Evolutionary conservation across 2,888 invertebrate species (phyloP), one percentile per base, ranked within the genome.

Genomic region (Unio delphinus): DNA sequence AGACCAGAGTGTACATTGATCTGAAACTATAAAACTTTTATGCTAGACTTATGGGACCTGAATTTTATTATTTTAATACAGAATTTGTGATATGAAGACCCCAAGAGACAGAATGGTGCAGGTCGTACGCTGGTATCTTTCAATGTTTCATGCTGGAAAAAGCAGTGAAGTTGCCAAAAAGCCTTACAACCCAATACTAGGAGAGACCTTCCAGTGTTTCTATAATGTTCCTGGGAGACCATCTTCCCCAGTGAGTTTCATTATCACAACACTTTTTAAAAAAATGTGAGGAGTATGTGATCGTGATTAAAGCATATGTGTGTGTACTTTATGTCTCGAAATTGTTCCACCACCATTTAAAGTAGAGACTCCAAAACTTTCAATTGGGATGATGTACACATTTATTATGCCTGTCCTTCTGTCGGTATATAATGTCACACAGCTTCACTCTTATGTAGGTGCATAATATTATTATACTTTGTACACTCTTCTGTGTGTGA

Each of bases 151-250:
- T 92, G 99, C 99, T 4, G 99, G 99, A 0, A 93, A 99, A 77
- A 98, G 97, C 90, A 96, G 96, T 76, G 94, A 96, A 59, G 97
- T 99, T 30, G 98, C 99, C 76, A 99, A 98, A 91, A 99, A 99
- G 89, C 99, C 99, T 0, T 99, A 99, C 91, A 99, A 99, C 92
- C 99, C 99, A 5, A 95, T 99, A 81, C 91, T 99, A 83, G 99
- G 99, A 2, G 99, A 99, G 92, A 93, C 96, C 72, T 99, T 99
- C 91, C 93, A 76, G 61, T 91, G 91, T 80, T 87, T 86, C 77
- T 92, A 90, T 88, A 89, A 90, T 71, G 78, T 91, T 26, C 90
- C 90, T 1, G 85, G 82, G 23, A 70, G 67, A 61, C 74, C 78
- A 23, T 77, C 77, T 58, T 74, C 74, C 30, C 73, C 74, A 68